Evolutionary conservation across 2,888 invertebrate species (phyloP).

Genomic region (Nymphalis urticae): DNA sequence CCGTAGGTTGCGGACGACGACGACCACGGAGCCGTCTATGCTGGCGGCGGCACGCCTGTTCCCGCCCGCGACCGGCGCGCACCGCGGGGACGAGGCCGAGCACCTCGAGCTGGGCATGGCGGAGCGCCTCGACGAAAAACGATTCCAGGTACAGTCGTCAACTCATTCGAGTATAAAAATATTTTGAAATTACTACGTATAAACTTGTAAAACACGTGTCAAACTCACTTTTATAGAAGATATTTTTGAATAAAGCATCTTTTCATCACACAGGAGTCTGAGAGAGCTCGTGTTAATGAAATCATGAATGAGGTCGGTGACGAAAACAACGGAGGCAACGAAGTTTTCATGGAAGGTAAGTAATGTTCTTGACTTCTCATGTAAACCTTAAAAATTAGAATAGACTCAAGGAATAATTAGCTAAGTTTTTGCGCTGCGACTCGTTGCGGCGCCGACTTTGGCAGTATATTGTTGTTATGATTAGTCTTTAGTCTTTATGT

Average conservation of each 20-base stretch:
- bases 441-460: too few relatives aligned
- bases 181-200: too few relatives aligned
- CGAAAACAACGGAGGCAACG: slow-evolving; percentile 47
- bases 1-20: slow-evolving; percentile 63
- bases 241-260: neutral
- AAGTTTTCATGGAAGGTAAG: slow-evolving; percentile 62
- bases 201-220: too few relatives aligned
- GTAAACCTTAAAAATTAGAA: neutral
- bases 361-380: neutral
- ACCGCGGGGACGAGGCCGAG: slow-evolving; percentile 61
- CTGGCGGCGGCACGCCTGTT: slow-evolving; percentile 42
- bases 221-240: neutral
- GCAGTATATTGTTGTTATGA: too few relatives aligned
- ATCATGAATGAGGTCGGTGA: slow-evolving; percentile 52
- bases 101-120: slow-evolving; percentile 69
- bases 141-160: slow-evolving; percentile 59
- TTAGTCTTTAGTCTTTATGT: too few relatives aligned
- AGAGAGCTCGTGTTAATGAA: slow-evolving; percentile 65
- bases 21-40: slow-evolving; percentile 47
- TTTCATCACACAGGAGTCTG: slow-evolving; percentile 55
- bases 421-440: too few relatives aligned
- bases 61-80: slow-evolving; percentile 36
- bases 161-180: too few relatives aligned
- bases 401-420: too few relatives aligned
- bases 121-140: slow-evolving; percentile 65